phyloP scores from a whole-genome alignment of 2,113 vertebrate genomes.

The Brachyistius frenatus region DNA sequence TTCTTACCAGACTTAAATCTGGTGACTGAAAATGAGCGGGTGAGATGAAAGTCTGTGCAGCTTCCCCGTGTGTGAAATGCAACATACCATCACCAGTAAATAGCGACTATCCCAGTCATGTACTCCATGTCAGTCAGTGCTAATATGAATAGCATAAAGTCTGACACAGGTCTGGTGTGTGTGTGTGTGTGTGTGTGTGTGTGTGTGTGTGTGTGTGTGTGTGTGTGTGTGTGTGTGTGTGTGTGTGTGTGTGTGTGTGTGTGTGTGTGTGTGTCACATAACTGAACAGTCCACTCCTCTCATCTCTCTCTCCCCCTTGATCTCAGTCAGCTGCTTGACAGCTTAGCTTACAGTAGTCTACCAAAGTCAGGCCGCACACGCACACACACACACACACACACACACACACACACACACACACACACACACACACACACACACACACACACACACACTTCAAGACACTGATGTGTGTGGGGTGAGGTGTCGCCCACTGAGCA shows the following conservation, averaged over 20 bases:
- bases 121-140: slow-evolving; percentile 10
- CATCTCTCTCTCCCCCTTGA: slow-evolving; percentile 46
- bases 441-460: slow-evolving; percentile 22
- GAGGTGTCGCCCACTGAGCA: too few relatives aligned
- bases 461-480: neutral
- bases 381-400: slow-evolving; percentile 20
- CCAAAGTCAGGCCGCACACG: slow-evolving; percentile 49
- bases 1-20: slow-evolving; percentile 8
- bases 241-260: slow-evolving; percentile 5
- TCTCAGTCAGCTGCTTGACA: slow-evolving; percentile 75
- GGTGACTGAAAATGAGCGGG: neutral
- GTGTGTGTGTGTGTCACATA: slow-evolving; percentile 14
- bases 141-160: slow-evolving; percentile 32
- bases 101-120: slow-evolving; percentile 6
- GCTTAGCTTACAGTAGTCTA: slow-evolving; percentile 62
- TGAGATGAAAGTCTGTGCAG: neutral
- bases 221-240: too few relatives aligned
- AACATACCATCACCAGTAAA: slow-evolving; percentile 9
- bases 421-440: slow-evolving; percentile 9
- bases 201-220: too few relatives aligned
- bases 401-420: slow-evolving; percentile 22
- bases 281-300: slow-evolving; percentile 32
- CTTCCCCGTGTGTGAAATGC: slow-evolving; percentile 3
- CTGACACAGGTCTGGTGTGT: slow-evolving; percentile 1
- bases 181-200: too few relatives aligned